Evolutionary conservation across 2,113 vertebrate species (phyloP).

Genomic region (Pterophyllum scalare): DNA sequence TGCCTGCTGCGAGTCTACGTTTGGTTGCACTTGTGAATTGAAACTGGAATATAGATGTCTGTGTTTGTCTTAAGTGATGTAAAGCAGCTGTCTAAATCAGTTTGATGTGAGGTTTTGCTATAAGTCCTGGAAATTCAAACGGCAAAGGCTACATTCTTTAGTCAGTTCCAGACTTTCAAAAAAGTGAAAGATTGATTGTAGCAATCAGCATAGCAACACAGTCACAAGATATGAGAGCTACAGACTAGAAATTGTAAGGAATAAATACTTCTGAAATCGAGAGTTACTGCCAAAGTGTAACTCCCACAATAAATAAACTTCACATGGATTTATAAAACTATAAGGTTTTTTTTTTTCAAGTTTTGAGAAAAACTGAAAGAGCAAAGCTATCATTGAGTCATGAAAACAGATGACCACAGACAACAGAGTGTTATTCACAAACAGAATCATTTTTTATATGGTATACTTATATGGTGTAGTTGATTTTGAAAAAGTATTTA

Average conservation of each 20-base stretch:
- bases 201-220: too few species aligned
- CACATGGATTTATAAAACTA: neutral
- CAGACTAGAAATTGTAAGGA: neutral
- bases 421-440: neutral
- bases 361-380: neutral
- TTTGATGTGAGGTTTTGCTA: too few species aligned
- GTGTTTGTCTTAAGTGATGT: neutral
- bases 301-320: neutral
- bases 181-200: neutral
- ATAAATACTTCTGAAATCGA: neutral
- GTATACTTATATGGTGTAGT: neutral
- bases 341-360: neutral
- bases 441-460: neutral
- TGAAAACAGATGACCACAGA: neutral
- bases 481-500: constrained; percentile 25
- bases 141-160: neutral
- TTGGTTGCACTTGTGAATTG: neutral
- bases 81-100: neutral
- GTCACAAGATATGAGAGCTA: too few species aligned
- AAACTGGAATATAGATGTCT: neutral
- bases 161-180: neutral
- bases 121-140: neutral
- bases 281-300: neutral
- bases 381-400: too few species aligned
- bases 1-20: neutral